Conservation (phyloP, 2,113 vertebrate genomes). For the Lates calcarifer region DNA sequence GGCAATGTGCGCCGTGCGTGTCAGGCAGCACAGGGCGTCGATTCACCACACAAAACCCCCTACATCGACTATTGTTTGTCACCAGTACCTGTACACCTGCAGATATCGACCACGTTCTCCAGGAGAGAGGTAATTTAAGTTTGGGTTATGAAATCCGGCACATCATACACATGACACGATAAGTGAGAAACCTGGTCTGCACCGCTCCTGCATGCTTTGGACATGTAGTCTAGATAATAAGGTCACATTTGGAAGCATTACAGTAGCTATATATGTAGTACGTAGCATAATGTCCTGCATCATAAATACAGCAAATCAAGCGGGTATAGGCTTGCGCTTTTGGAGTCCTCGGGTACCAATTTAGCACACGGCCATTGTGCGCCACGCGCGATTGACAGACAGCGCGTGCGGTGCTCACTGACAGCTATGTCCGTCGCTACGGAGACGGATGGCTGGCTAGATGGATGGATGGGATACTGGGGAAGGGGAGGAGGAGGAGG, state of each 20-base stretch:
- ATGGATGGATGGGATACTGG: slow-evolving; percentile 10
- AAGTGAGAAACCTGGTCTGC: neutral
- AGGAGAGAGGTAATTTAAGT: too few relatives aligned
- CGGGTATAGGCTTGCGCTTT: neutral
- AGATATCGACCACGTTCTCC: neutral
- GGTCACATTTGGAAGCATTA: neutral
- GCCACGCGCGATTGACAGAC: slow-evolving; percentile 26
- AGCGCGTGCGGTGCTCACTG: slow-evolving; percentile 20
- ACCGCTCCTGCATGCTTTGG: neutral
- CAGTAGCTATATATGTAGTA: neutral
- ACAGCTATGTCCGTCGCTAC: slow-evolving; percentile 23
- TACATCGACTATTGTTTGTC: neutral
- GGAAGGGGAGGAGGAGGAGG: neutral
- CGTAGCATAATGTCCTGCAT: neutral
- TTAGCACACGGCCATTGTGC: neutral
- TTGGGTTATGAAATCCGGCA: neutral
- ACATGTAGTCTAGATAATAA: neutral
- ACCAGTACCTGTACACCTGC: neutral
- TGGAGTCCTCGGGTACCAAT: neutral
- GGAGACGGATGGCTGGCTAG: slow-evolving; percentile 21
- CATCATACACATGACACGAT: neutral
- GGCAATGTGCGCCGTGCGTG: neutral
- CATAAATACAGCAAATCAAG: neutral
- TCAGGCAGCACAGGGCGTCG: slow-evolving; percentile 26
- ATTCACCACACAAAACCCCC: neutral